phyloP scores from a whole-genome alignment of 2,888 invertebrate species.

The Drosophila kokeensis region DNA sequence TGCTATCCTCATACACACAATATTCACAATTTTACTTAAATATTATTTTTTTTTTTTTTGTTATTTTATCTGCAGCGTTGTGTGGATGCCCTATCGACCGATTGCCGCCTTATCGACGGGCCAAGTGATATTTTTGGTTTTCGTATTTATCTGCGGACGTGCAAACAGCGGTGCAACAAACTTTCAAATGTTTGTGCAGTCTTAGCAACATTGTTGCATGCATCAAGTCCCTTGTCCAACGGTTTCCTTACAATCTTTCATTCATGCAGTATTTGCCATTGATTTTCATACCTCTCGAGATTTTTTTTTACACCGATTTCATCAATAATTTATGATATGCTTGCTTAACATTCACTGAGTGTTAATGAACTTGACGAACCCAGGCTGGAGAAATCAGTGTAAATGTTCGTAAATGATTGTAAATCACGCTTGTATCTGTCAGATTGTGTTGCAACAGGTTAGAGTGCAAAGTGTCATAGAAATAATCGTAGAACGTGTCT shows the following conservation, averaged over 20 bases:
- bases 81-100: conserved; percentile 69
- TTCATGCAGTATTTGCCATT: conserved; percentile 58
- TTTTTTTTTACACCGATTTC: conserved; percentile 49
- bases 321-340: conserved; percentile 64
- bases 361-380: conserved; percentile 43
- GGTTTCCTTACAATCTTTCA: conserved; percentile 24
- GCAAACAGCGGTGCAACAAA: conserved; percentile 67
- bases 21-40: conserved; percentile 45
- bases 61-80: conserved; percentile 54
- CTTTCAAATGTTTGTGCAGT: conserved; percentile 75
- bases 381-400: conserved; percentile 40
- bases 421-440: conserved; percentile 44
- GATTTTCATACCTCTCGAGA: conserved; percentile 31
- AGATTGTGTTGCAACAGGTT: conserved; percentile 62
- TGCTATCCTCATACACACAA: conserved; percentile 24
- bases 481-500: conserved; percentile 29
- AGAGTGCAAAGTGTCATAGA: conserved; percentile 26
- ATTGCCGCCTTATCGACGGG: conserved; percentile 59
- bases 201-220: conserved; percentile 79
- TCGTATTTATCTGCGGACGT: conserved; percentile 59
- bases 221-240: conserved; percentile 14
- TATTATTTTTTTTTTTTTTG: conserved; percentile 18
- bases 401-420: conserved; percentile 55
- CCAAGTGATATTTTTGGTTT: conserved; percentile 38
- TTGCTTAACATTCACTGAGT: conserved; percentile 12